Conservation (phyloP, 1,140 invertebrate species). For the Drosophila kepulauana region DNA sequence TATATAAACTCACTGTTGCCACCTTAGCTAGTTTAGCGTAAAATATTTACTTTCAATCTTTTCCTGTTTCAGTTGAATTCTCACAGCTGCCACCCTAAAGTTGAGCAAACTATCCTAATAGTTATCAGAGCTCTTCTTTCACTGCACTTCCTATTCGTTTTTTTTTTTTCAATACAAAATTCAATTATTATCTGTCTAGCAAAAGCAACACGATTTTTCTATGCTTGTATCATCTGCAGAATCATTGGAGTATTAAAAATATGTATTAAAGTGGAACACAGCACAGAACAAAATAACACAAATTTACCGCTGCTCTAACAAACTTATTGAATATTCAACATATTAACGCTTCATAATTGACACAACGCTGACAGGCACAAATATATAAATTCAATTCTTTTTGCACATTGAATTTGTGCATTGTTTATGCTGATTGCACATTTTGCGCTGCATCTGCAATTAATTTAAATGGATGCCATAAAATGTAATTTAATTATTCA, state of each 20-base stretch:
- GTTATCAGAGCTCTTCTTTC: slow-evolving; percentile 32
- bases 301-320: background rate
- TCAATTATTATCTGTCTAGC: slow-evolving; percentile 64
- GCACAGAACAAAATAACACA: background rate
- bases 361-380: slow-evolving; percentile 7
- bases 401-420: slow-evolving; percentile 46
- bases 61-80: slow-evolving; percentile 39
- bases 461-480: slow-evolving; percentile 68
- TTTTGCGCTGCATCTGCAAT: slow-evolving; percentile 51
- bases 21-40: slow-evolving; percentile 23
- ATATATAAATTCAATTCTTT: slow-evolving; percentile 12
- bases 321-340: slow-evolving; percentile 10
- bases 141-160: background rate
- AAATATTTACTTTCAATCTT: slow-evolving; percentile 41
- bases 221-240: slow-evolving; percentile 4
- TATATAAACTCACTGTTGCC: background rate
- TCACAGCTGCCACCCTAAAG: slow-evolving; percentile 1
- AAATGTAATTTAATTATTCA: slow-evolving; percentile 67
- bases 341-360: slow-evolving; percentile 1
- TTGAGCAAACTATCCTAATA: slow-evolving; percentile 29
- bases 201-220: slow-evolving; percentile 34
- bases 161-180: slow-evolving; percentile 56
- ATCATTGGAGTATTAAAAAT: background rate
- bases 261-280: too few species aligned
- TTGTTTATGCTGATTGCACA: slow-evolving; percentile 67